Evolutionary conservation across 2,113 vertebrate species (phyloP), one percentile per base, ranked within the genome.

Genomic region (Prolemur simus): DNA sequence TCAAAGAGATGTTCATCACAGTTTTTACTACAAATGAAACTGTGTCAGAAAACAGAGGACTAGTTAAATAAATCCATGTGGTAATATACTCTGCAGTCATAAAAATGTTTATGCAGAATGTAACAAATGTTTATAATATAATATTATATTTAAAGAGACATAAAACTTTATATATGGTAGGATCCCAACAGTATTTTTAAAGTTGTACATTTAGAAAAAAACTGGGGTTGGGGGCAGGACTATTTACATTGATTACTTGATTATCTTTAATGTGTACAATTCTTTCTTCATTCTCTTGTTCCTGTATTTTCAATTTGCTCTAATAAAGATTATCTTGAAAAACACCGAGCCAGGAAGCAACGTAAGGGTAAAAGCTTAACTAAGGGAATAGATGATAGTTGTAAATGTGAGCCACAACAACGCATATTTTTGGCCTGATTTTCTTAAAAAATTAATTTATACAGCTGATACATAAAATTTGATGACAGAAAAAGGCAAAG

Each of bases 1-100:
- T 95, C 73, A 73, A 91, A 91, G 90, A 94, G 20, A 89, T 89
- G 86, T 87, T 89, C 56, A 80, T 47, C 84, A 76, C 21, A 74
- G 34, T 49, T 78, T 89, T 96, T 78, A 87, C 21, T 69, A 78
- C 58, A 45, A 96, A 39, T 34, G 42, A 83, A 90, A 94, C 8
- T 47, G 23, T 76, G 14, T 87, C 74, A 63, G 11, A 92, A 94
- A 95, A 84, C 3, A 92, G 25, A 92, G 3, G 15, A 94, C 54
- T 34, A 23, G 6, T 91, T 71, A 82, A 96, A 78, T 95, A 93
- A 91, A 90, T 23, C 29, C 15, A 85, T n/a, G 1, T 58, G 76
- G 14, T 47, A 86, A 49, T 84, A 85, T 60, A 66, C 69, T 64
- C 63, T 95, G 1, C 18, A 81, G 37, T 47, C 69, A 89, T 37